Conservation (phyloP, 2,113 vertebrate genomes). For the Cyprinodon brontotheroides region DNA sequence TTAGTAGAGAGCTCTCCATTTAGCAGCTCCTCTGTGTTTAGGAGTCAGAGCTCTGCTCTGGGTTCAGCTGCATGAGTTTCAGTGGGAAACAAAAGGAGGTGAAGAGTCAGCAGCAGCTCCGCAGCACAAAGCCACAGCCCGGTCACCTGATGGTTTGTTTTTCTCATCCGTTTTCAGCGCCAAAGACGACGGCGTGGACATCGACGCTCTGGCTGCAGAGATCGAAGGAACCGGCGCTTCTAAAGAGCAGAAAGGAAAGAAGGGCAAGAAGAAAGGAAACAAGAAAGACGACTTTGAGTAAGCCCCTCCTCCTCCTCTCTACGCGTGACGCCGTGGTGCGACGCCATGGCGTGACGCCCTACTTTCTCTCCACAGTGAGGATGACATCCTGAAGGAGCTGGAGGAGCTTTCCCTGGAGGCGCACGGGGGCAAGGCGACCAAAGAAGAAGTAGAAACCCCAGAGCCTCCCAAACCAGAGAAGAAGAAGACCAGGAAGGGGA, state of each 20-base stretch:
- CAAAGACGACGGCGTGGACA: constrained; percentile 91
- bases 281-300: constrained; percentile 95
- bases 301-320: constrained; percentile 23
- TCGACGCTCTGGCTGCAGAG: constrained; percentile 95
- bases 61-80: background rate
- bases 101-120: constrained; percentile 47
- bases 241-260: constrained; percentile 90
- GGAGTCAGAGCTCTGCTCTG: background rate
- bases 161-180: constrained; percentile 72
- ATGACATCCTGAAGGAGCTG: constrained; percentile 95
- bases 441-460: constrained; percentile 64
- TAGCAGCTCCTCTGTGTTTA: too few species aligned
- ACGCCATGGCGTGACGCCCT: background rate
- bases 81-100: constrained; percentile 22
- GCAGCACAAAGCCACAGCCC: background rate
- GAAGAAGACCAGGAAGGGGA: constrained; percentile 91
- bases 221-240: constrained; percentile 96
- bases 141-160: background rate
- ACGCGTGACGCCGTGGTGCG: background rate
- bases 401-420: constrained; percentile 91
- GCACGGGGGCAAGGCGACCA: constrained; percentile 82
- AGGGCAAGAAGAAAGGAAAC: constrained; percentile 87
- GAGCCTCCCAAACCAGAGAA: constrained; percentile 88
- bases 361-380: constrained; percentile 84
- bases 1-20: too few species aligned